A percentile compares a stretch with the other conserved stretches of the same genome.
Conservation (phyloP, 2,113 vertebrate genomes). For the Desmodus rotundus region DNA sequence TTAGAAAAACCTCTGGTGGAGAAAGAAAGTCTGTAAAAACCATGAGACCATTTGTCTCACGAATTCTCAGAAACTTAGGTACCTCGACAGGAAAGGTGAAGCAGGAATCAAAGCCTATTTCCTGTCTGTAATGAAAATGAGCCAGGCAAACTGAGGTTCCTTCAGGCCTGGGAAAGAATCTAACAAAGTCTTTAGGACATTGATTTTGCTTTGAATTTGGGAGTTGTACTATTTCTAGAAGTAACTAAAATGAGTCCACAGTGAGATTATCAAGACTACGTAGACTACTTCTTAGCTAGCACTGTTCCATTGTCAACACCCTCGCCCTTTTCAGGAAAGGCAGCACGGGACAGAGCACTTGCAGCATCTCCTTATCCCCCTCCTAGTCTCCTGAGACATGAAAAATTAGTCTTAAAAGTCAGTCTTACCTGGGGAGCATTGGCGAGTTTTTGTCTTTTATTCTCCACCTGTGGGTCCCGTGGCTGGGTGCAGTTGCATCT, state of each 20-base stretch:
- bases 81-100: neutral
- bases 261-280: neutral
- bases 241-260: neutral
- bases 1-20: conserved; percentile 35
- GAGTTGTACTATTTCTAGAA: neutral
- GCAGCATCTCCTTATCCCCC: neutral
- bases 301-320: no score
- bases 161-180: neutral
- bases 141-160: neutral
- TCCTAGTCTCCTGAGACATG: neutral
- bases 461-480: neutral
- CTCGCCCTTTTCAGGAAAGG: neutral
- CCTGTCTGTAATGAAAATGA: neutral
- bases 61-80: conserved; percentile 1
- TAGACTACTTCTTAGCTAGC: neutral
- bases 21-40: conserved; percentile 28
- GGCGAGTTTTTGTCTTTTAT: neutral
- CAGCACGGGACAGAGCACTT: neutral
- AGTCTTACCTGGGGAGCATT: neutral
- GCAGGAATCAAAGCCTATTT: neutral
- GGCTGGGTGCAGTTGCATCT: neutral
- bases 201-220: neutral
- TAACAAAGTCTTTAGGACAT: neutral
- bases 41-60: neutral
- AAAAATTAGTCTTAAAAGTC: neutral